These are phyloP conservation scores for Lucilia sericata DNA, from an alignment of 1,140 invertebrate genomes.

Conservation along the genomic window DNA sequence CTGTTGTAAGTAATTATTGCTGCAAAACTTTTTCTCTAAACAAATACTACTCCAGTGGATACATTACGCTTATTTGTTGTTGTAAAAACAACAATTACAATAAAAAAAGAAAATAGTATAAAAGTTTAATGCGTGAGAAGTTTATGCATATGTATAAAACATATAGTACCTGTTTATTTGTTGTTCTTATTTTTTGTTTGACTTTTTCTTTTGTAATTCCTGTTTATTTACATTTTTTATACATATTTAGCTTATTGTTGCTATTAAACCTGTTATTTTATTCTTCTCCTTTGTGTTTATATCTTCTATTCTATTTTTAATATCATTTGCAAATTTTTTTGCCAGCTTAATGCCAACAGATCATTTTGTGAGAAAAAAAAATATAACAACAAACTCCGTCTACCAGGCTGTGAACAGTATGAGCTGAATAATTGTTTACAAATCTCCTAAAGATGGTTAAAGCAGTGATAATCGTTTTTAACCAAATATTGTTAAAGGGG, in stretches of 20 bases:
- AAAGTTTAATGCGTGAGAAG: neutral
- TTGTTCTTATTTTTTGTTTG: neutral
- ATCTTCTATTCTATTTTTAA: neutral
- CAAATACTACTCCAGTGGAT: no score
- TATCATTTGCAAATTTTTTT: neutral
- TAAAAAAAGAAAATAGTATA: neutral
- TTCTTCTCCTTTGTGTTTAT: neutral
- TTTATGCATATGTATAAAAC: neutral
- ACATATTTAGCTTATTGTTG: neutral
- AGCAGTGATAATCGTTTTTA: no score
- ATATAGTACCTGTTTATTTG: neutral
- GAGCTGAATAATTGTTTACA: no score
- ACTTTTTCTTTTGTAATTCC: neutral
- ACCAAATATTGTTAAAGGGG: no score
- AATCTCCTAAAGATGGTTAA: no score
- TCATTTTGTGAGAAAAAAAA: no score
- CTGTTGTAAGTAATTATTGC: no score
- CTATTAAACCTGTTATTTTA: neutral
- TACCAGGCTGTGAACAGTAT: no score
- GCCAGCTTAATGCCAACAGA: neutral
- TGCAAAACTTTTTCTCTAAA: no score
- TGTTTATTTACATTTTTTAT: constrained; percentile 4
- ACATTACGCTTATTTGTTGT: no score
- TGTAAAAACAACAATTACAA: no score
- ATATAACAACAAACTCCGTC: no score